phyloP scores from a whole-genome alignment of 35 echinoderm and acorn worm species.

The Ophioderma brevispina region DNA sequence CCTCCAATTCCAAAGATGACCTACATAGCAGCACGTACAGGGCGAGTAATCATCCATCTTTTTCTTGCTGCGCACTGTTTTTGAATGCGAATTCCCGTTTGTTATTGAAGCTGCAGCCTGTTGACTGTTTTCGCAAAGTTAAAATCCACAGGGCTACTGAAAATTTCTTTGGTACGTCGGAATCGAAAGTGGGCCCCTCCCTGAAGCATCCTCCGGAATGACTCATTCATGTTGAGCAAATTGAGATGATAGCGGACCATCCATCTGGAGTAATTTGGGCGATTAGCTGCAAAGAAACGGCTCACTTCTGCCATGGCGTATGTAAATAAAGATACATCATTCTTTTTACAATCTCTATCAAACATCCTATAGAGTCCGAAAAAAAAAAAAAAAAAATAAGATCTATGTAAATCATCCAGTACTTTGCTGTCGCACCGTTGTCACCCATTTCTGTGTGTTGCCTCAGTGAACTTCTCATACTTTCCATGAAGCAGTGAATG shows the following conservation, averaged over 20 bases:
- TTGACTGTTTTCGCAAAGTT: constrained; percentile 77
- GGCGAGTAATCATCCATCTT: background rate
- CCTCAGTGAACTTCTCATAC: background rate
- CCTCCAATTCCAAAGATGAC: constrained; percentile 29
- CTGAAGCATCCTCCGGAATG: constrained; percentile 17
- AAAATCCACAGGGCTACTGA: constrained; percentile 54
- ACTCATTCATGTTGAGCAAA: constrained; percentile 34
- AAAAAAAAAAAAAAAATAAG: too few relatives aligned
- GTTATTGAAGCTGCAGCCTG: constrained; percentile 69
- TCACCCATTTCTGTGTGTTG: background rate
- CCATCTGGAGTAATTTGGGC: constrained; percentile 73
- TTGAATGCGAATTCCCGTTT: background rate
- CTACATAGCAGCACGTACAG: constrained; percentile 1
- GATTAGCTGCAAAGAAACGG: constrained; percentile 71
- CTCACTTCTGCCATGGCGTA: background rate
- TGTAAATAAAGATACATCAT: constrained; percentile 24
- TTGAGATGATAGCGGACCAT: constrained; percentile 54
- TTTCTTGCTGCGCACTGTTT: background rate
- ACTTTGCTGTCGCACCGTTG: constrained; percentile 38
- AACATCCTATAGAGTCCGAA: background rate
- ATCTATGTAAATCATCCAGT: constrained; percentile 35
- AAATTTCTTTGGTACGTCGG: constrained; percentile 31
- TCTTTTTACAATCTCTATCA: background rate
- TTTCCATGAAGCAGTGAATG: background rate
- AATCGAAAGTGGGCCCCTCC: constrained; percentile 54